phyloP scores from a whole-genome alignment of 2,113 vertebrate genomes.

The Stercorarius parasiticus region DNA sequence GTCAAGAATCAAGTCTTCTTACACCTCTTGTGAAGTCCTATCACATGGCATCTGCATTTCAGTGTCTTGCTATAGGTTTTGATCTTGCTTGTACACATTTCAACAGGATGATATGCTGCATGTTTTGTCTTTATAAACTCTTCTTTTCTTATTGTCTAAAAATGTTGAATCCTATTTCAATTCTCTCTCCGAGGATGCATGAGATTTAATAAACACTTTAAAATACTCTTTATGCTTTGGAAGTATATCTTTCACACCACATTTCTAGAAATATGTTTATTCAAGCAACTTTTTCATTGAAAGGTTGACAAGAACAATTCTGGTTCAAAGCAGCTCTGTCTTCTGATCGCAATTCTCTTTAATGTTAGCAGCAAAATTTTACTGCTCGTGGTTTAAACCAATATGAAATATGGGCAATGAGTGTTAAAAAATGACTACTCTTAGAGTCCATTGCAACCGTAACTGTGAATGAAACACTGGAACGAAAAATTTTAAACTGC shows the following conservation, averaged over 20 bases:
- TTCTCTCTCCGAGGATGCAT: not conserved
- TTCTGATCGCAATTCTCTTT: not conserved
- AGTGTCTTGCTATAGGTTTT: not conserved
- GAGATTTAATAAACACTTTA: not conserved
- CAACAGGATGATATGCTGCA: not conserved
- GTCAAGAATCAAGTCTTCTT: not conserved
- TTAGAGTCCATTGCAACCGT: constrained; percentile 20
- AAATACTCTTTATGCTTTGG: not conserved
- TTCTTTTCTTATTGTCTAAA: not conserved
- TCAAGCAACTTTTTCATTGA: not conserved
- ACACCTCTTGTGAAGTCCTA: not conserved
- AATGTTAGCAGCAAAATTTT: not conserved
- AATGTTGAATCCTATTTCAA: not conserved
- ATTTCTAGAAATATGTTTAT: not conserved
- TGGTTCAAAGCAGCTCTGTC: not conserved
- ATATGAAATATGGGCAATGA: not conserved
- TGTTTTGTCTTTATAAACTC: not conserved
- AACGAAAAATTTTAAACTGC: not conserved
- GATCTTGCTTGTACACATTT: not conserved
- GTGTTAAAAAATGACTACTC: constrained; percentile 41
- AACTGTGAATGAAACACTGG: constrained; percentile 22
- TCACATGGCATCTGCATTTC: not conserved
- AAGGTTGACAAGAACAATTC: not conserved
- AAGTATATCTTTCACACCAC: not conserved
- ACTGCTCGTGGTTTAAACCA: constrained; percentile 3